Conservation (phyloP, 2,113 vertebrate genomes). For the Megatriorchis doriae region DNA sequence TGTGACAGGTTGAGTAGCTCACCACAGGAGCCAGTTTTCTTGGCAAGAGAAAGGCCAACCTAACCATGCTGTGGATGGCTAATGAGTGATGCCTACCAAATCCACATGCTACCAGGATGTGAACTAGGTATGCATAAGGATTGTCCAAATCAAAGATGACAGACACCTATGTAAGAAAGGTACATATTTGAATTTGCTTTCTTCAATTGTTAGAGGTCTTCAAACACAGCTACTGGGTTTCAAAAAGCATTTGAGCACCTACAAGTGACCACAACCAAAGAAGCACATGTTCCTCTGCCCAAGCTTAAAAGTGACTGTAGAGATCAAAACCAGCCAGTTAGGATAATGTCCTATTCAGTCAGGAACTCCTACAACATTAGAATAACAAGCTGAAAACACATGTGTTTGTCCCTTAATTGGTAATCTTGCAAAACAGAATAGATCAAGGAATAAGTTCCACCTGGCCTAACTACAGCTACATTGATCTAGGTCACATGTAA, state of each 20-base stretch:
- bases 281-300: rapidly evolving
- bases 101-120: not conserved
- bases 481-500: not conserved
- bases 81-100: rapidly evolving
- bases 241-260: not conserved
- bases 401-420: not conserved
- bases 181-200: not conserved
- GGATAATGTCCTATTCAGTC: not conserved
- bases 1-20: not conserved
- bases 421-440: not conserved
- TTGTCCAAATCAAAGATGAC: not conserved
- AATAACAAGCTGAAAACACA: not conserved
- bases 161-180: not conserved
- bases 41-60: not conserved
- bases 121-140: not conserved
- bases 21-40: not conserved
- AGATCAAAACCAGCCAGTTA: not conserved
- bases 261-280: not conserved
- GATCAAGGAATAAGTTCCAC: not conserved
- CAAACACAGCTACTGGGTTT: not conserved
- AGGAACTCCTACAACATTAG: not conserved
- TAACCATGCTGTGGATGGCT: not conserved
- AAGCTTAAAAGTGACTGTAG: not conserved
- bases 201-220: not conserved
- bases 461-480: not conserved